Evolutionary conservation across 2,888 invertebrate species (phyloP).

Genomic region (Drosophila helvetica): DNA sequence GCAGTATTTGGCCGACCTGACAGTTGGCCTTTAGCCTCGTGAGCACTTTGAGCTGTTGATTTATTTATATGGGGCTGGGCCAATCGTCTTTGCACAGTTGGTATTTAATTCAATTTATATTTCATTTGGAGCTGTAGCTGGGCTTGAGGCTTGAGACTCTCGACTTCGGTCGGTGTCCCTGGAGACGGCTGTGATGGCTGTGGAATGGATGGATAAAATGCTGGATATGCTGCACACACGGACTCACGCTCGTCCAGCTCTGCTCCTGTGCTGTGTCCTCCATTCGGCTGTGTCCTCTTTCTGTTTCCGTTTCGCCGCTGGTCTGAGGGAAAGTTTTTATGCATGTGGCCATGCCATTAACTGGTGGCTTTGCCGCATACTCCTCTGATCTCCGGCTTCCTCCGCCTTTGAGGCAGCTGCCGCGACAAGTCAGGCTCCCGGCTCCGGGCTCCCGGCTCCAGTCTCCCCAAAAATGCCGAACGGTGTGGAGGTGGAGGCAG

Average conservation of each 20-base stretch:
- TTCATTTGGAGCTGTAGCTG: slow-evolving; percentile 51
- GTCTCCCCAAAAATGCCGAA: slow-evolving; percentile 1
- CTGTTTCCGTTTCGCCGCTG: slow-evolving; percentile 10
- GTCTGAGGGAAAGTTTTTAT: slow-evolving; percentile 53
- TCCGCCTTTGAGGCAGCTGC: slow-evolving; percentile 12
- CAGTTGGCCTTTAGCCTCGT: slow-evolving; percentile 49
- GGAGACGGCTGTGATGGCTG: not conserved
- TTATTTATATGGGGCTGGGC: slow-evolving; percentile 55
- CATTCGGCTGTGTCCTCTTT: slow-evolving; percentile 22
- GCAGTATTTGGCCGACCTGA: slow-evolving; percentile 6
- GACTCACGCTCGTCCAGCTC: not conserved
- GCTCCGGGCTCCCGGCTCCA: not conserved
- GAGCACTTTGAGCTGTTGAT: slow-evolving; percentile 67
- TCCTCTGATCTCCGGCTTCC: not conserved
- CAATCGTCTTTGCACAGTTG: slow-evolving; percentile 62
- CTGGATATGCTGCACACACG: too few species aligned
- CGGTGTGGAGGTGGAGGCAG: slow-evolving; percentile 19
- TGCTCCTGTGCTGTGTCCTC: not conserved
- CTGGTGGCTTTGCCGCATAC: slow-evolving; percentile 30
- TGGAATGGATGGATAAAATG: slow-evolving; percentile 6
- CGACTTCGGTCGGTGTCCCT: slow-evolving; percentile 22
- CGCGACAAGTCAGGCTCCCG: not conserved
- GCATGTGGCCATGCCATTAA: slow-evolving; percentile 73
- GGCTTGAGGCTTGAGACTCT: slow-evolving; percentile 7
- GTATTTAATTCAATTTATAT: slow-evolving; percentile 77